phyloP scores from a whole-genome alignment of 1,140 invertebrate genomes.

The Musca vetustissima region DNA sequence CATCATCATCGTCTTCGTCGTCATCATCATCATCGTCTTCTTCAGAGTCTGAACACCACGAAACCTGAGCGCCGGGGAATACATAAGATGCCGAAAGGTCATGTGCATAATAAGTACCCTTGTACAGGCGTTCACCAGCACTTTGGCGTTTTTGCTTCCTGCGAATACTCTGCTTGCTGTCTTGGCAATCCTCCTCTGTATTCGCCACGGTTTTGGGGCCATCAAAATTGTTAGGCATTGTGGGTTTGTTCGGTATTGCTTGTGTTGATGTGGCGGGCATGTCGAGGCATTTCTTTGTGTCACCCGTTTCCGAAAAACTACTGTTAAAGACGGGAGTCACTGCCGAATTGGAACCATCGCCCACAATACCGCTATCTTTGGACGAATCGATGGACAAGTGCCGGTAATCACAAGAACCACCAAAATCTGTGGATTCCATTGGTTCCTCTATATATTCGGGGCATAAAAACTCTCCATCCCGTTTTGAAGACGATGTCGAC shows the following conservation, averaged over 20 bases:
- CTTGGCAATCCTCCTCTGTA: conserved; percentile 7
- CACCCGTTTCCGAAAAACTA: not conserved
- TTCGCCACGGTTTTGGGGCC: not conserved
- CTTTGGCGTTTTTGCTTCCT: conserved; percentile 31
- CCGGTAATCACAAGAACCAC: conserved; percentile 31
- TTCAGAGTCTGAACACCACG: conserved; percentile 36
- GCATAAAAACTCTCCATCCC: conserved; percentile 3
- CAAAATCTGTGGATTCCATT: conserved; percentile 22
- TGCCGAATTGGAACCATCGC: conserved; percentile 35
- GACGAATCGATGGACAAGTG: conserved; percentile 51
- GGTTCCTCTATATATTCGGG: conserved; percentile 22
- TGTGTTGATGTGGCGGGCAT: conserved; percentile 15
- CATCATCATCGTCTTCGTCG: conserved; percentile 30
- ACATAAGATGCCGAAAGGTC: conserved; percentile 46
- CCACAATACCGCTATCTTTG: conserved; percentile 52
- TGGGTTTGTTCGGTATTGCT: not conserved
- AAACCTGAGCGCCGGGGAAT: conserved; percentile 51
- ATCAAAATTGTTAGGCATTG: not conserved
- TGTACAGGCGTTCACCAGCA: conserved; percentile 41
- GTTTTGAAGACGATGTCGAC: conserved; percentile 40
- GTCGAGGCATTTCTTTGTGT: not conserved
- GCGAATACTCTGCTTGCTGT: not conserved
- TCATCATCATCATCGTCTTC: conserved; percentile 42
- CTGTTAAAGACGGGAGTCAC: conserved; percentile 1
- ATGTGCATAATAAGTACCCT: conserved; percentile 48